Evolutionary conservation across 2,888 invertebrate genomes (phyloP), one percentile per base, ranked within the genome.

Genomic region (Julus scandinavius): DNA sequence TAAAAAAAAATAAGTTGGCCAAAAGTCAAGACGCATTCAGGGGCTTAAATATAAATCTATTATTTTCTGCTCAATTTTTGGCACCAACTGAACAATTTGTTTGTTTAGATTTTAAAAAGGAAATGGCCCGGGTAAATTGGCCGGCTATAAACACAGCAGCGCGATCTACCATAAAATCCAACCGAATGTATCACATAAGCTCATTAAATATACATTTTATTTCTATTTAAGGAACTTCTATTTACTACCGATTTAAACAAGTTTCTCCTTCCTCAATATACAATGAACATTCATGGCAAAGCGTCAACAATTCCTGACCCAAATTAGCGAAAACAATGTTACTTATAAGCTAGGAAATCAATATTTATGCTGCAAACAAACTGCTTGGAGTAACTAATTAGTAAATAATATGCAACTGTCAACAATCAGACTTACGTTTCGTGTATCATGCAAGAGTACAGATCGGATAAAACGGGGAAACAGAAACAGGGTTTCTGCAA

Each of bases 171-270:
- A 38, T 80, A 80, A 80, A 80, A 40, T 38, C 11, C 38, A 13
- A 38, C 13, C 38, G 29, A 80, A 13, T 29, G 38, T 40, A 80
- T 80, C 38, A 38, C 17, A 17, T 38, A 80, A 80, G 11, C 80
- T 29, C 38, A 80, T 80, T 80, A 80, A 80, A n/a, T 29, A 63
- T 20, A 11, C 72, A 72, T 29, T 80, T 38, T 38, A 80, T 80
- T 80, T 80, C 80, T 80, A 80, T 80, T 80, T 80, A 80, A 40
- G 80, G 38, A 80, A 80, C 80, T 80, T 72, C 38, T 40, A 38
- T 80, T 80, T 80, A 80, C 80, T 13, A 40, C 80, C 80, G 29
- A 38, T 80, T 38, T 80, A 80, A 38, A 38, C 80, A 29, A 29
- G 15, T 80, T 80, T 38, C 15, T 38, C 38, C 29, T 15, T 80